phyloP scores from a whole-genome alignment of 1,140 invertebrate species.

The Drosophila pseudoobscura region DNA sequence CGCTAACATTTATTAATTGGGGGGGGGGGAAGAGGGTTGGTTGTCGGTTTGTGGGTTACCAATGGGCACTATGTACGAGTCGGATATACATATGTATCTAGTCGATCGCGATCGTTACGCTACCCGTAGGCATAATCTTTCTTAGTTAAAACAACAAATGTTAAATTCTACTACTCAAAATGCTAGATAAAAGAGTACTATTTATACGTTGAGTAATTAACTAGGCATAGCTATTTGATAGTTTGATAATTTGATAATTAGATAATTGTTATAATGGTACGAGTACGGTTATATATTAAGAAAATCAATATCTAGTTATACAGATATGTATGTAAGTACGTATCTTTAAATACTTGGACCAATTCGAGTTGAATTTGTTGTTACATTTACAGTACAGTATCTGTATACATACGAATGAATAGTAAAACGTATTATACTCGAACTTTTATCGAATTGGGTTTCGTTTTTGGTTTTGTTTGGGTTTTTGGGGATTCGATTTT shows the following conservation, averaged over 20 bases:
- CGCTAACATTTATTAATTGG: conserved; percentile 48
- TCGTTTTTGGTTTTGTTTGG: conserved; percentile 34
- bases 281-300: conserved; percentile 57
- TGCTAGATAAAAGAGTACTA: conserved; percentile 74
- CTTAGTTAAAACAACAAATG: conserved; percentile 72
- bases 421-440: too few species aligned
- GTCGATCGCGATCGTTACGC: conserved; percentile 43
- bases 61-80: conserved; percentile 39
- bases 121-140: conserved; percentile 41
- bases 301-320: conserved; percentile 58
- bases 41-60: conserved; percentile 30
- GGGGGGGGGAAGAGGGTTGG: conserved; percentile 16
- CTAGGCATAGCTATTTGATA: conserved; percentile 68
- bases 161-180: conserved; percentile 74
- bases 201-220: conserved; percentile 68
- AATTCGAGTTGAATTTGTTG: conserved; percentile 57
- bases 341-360: conserved; percentile 63
- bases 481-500: background rate
- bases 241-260: conserved; percentile 26
- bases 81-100: conserved; percentile 12
- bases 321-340: conserved; percentile 19
- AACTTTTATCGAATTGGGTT: conserved; percentile 18
- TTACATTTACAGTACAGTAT: conserved; percentile 23
- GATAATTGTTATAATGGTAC: conserved; percentile 43
- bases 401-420: too few species aligned